These are phyloP conservation scores for Varecia variegata DNA, from an alignment of 2,797 vertebrate genomes.

Conservation along the genomic window DNA sequence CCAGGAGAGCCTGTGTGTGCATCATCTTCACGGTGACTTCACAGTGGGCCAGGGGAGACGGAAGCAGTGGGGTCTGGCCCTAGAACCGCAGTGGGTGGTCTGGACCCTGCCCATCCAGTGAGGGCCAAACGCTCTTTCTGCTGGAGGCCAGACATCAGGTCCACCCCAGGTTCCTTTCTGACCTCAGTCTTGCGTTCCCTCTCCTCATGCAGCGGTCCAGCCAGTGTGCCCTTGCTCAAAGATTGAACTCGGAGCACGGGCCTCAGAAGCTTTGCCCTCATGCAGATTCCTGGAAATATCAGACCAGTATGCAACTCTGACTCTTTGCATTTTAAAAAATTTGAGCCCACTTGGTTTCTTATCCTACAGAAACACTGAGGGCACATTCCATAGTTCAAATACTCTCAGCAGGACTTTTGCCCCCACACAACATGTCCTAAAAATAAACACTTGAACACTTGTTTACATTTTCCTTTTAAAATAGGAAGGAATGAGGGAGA, in stretches of 20 bases:
- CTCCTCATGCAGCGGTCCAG: neutral
- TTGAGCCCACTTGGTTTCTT: neutral
- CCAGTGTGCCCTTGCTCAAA: neutral
- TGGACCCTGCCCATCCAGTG: fast-evolving
- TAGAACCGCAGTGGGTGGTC: fast-evolving
- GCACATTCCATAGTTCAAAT: neutral
- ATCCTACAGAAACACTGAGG: neutral
- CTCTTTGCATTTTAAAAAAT: neutral
- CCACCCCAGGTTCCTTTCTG: neutral
- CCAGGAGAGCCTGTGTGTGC: neutral
- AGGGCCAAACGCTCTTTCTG: neutral
- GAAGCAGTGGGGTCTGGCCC: neutral
- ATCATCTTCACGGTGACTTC: fast-evolving
- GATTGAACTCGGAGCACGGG: neutral
- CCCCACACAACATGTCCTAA: neutral
- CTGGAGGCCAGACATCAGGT: fast-evolving
- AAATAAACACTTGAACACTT: neutral
- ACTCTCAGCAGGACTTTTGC: neutral
- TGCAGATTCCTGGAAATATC: neutral
- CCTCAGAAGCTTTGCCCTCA: neutral
- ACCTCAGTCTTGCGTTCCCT: fast-evolving
- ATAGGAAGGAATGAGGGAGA: neutral
- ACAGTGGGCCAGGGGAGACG: fast-evolving
- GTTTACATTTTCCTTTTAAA: neutral
- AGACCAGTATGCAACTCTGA: neutral